A percentile compares a stretch with the other conserved stretches of the same genome.
Conservation (phyloP, 1,140 invertebrate species). For the Lamellibrachia luymesi region DNA sequence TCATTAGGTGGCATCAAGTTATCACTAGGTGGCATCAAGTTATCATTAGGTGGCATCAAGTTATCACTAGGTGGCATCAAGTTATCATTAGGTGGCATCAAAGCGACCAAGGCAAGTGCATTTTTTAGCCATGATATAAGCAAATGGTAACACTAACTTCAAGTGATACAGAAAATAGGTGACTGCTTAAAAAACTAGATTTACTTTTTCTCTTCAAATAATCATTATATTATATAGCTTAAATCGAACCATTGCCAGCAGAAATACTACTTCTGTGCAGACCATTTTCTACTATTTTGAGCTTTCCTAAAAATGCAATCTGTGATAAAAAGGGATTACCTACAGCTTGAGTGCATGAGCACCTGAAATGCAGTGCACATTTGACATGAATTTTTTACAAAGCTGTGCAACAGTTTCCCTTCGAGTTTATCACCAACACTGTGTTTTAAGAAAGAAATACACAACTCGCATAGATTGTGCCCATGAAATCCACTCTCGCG, state of each 20-base stretch:
- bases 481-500: background rate
- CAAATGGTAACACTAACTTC: background rate
- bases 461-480: background rate
- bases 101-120: background rate
- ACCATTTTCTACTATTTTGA: background rate
- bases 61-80: no score
- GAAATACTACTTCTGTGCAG: background rate
- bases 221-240: background rate
- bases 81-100: no score
- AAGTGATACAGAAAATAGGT: background rate
- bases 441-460: background rate
- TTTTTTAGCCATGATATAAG: background rate
- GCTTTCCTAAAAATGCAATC: background rate
- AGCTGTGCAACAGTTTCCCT: no score
- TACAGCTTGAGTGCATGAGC: background rate
- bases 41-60: no score
- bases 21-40: no score
- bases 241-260: background rate
- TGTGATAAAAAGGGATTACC: background rate
- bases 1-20: no score
- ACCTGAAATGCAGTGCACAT: background rate
- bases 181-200: background rate
- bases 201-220: background rate
- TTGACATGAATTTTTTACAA: background rate
- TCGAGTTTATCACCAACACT: background rate